Base-by-base conservation (phyloP, 2,888 invertebrate genomes). In the Leptura quadrifasciata region DNA sequence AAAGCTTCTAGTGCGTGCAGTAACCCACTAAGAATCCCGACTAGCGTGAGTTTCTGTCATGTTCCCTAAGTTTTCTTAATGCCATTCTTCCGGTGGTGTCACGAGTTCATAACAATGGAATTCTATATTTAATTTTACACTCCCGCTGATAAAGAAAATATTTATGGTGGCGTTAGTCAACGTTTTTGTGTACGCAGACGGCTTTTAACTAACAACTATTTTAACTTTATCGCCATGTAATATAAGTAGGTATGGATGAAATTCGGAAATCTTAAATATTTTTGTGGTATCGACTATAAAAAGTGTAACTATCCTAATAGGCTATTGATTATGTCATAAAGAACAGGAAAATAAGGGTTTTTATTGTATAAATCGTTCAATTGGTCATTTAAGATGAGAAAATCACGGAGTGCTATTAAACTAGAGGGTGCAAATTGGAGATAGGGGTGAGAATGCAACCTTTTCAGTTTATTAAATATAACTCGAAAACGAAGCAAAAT, bases 61-160 rank as follows among this genome's bases (percentile, higher is more conserved):
- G 75, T 79, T 68, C 76, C 60, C 69, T 68, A 75, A 80, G 75
- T 79, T 80, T 81, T 80, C 77, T 77, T 80, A 80, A 80, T 80
- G 80, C 73, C 74, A 69, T 70, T 74, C 78, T 80, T 80, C 80
- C 79, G 74, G 79, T 75, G 72, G 75, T 76, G 76, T 74, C 77
- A 72, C 55, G 75, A 74, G 72, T 81, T 76, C 76, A 76, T 75
- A 76, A 80, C 79, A 81, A 80, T 78, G 81, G 76, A 76, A 69
- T 80, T 79, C 77, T 78, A 77, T 80, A 80, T 81, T 80, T 79
- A 80, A 81, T 81, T 79, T 77, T 81, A 75, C 73, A 79, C 77
- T 79, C 75, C 70, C 73, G 64, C 74, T 35, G 73, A 75, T 74
- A 77, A 74, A 74, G 75, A 75, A 71, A 71, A 73, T 79, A 79